Base-by-base conservation (phyloP, 2,888 invertebrate species). In the Drosophila atripex region DNA sequence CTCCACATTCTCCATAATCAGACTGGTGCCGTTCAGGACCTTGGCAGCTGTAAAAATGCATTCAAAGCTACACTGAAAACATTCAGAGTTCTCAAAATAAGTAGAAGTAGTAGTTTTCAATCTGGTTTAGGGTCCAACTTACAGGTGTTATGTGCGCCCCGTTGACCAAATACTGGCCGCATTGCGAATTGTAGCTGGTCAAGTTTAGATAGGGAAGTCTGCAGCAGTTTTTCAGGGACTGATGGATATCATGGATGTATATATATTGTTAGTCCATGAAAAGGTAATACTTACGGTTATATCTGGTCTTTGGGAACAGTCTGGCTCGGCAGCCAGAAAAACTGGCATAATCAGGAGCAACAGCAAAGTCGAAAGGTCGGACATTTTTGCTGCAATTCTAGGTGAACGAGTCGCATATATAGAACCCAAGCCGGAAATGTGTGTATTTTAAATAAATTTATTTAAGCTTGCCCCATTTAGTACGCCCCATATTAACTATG, bases 141-240 rank as follows among this genome's bases (percentile, higher is more conserved):
- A 73, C 73, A 1, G 73, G 74, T 30, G 74, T 12, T 8, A 61
- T 53, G 28, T 69, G 74, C 0, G 46, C 53, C 2, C 68, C 74
- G 30, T 35, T 56, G 28, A 39, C 4, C 49, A 73, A 14, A 21
- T 60, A 73, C 43, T 60, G 54, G 0, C 49, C 56, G 25, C 73
- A 73, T n/a, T 56, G 46, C 5, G 52, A 32, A 2, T 60, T 52
- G 47, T 54, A 73, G 14, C 28, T 43, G 3, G 21, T 25, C 1
- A 73, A 30, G 1, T 60, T 16, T 23, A 73, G 2, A 3, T 11
- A 6, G 6, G 73, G 73, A 18, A 57, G 18, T 3, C 53, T 68
- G 49, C 73, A 73, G 21, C 73, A 73, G 30, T 68, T 73, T 35
- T 49, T 73, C n/a, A 73, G 53, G 8, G 69, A 47, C 70, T 70